Conservation (phyloP, 2,888 invertebrate genomes). For the Iselma pallidipennis region DNA sequence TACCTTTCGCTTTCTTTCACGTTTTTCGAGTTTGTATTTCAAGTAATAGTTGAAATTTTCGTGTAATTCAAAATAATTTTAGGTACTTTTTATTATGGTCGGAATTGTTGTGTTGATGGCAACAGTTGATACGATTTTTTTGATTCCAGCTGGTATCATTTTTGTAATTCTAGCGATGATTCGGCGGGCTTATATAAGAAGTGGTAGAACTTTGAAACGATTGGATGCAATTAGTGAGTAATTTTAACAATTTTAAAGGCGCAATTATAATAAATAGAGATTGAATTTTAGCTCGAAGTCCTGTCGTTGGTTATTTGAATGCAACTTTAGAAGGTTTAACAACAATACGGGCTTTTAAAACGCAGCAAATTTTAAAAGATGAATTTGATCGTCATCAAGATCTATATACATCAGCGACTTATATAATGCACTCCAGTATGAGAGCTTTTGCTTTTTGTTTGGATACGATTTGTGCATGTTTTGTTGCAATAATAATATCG, state of each 20-base stretch:
- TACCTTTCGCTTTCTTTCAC: conserved; percentile 32
- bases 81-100: conserved; percentile 45
- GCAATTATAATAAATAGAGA: not conserved
- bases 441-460: conserved; percentile 48
- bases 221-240: conserved; percentile 44
- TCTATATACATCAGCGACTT: conserved; percentile 39
- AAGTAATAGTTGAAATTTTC: conserved; percentile 15
- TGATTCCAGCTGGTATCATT: conserved; percentile 33
- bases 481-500: conserved; percentile 35
- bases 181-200: conserved; percentile 37
- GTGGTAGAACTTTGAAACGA: conserved; percentile 43
- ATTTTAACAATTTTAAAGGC: not conserved
- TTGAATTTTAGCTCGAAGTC: conserved; percentile 47
- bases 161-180: conserved; percentile 32
- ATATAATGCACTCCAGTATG: conserved; percentile 53
- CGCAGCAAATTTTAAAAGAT: conserved; percentile 42
- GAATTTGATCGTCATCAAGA: conserved; percentile 51
- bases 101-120: conserved; percentile 36
- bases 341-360: conserved; percentile 50
- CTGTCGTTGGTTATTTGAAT: conserved; percentile 50
- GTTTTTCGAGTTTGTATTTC: conserved; percentile 10
- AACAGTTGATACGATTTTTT: conserved; percentile 45
- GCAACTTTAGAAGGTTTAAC: conserved; percentile 52
- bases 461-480: conserved; percentile 43
- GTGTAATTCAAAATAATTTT: conserved; percentile 18